Evolutionary conservation across 1,140 invertebrate genomes (phyloP), one percentile per base, ranked within the genome.

Genomic region (Nixonia krombeini): DNA sequence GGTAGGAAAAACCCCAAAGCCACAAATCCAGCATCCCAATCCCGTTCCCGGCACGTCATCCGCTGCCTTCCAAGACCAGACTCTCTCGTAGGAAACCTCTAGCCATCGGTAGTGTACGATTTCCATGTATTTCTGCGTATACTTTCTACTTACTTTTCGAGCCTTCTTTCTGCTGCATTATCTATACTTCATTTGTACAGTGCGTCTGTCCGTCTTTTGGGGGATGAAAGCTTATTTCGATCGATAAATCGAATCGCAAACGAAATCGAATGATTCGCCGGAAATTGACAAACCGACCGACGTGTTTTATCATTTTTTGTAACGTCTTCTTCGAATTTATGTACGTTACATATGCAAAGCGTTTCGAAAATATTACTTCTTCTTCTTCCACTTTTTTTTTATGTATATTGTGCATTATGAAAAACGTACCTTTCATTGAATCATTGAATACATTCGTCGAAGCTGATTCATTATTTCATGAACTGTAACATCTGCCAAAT

Each of bases 21-120:
- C 37, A 1, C 37, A 21, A 16, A 25, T 41, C 10, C 12, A 6
- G 21, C n/a, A 51, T 46, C 17, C 41, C 26, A n/a, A 56, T 56
- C 40, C 52, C 13, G 5, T 46, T 51, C 52, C 51, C 38, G 46
- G 46, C 52, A 57, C 52, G 23, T 64, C 52, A 23, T 25, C 44
- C 13, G 42, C 42, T 46, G 52, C 35, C 37, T 18, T 7, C 10
- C 4, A 31, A 31, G 16, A 40, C 37, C 37, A 17, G n/a, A 40
- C 37, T 40, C 37, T 40, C 16, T 21, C 37, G 37, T 21, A 40
- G 15, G 16, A 21, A 26, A 5, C 25, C 9, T 37, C 25, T 9
- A 40, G 16, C 9, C 37, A 1, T 21, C 37, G 16, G 12, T 18
- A 40, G 18, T 21, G 4, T 5, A 16, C 12, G 35, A 17, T 37